Percentiles rank a stretch among this genome's conserved stretches.
Conservation (phyloP, 2,888 invertebrate species). For the Cyaniris semiargus region DNA sequence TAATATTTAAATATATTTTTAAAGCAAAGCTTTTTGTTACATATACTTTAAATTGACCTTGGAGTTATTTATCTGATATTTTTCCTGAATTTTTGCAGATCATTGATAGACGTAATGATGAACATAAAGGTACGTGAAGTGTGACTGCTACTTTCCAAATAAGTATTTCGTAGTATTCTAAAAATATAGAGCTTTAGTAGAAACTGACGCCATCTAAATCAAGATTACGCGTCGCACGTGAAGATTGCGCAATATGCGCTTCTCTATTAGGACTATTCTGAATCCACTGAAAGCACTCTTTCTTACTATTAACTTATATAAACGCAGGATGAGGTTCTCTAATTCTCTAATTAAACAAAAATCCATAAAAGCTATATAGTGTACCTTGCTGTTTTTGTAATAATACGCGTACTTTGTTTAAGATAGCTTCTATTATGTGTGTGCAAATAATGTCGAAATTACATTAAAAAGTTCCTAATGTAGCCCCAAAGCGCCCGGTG, state of each 20-base stretch:
- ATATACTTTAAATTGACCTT: too few species aligned
- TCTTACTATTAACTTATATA: too few species aligned
- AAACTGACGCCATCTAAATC: background rate
- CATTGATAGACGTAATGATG: background rate
- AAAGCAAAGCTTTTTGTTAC: too few species aligned
- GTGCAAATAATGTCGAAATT: too few species aligned
- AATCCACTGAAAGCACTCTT: too few species aligned
- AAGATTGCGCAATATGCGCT: background rate
- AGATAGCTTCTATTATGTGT: background rate
- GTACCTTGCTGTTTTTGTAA: too few species aligned
- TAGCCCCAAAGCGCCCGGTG: background rate
- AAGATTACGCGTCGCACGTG: background rate
- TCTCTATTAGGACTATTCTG: too few species aligned
- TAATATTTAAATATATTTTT: too few species aligned
- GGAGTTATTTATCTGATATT: background rate
- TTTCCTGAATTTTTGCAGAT: background rate
- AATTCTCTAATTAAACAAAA: too few species aligned
- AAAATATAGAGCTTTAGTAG: background rate
- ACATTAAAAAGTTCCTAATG: background rate
- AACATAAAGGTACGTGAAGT: background rate
- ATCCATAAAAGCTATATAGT: too few species aligned
- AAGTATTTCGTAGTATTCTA: conserved; percentile 8
- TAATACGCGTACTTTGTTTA: background rate
- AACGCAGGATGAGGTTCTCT: too few species aligned
- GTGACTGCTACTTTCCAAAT: background rate